Base-by-base conservation (phyloP, 1,140 invertebrate genomes). In the Anadara kagoshimensis region DNA sequence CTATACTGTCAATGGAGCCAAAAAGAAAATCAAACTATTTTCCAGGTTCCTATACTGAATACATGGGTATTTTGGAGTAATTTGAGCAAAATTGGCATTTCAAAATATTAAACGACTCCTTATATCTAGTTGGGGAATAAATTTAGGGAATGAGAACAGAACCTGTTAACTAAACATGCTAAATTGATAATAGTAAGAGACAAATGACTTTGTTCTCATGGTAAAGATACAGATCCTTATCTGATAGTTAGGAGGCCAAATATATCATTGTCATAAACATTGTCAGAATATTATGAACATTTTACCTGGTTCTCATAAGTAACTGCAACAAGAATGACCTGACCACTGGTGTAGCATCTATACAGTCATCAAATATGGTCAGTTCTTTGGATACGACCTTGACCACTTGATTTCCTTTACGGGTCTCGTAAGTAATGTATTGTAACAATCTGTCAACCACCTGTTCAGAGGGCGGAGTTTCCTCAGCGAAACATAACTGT, bases 261-360 rank as follows among this genome's bases (percentile, higher is more conserved):
- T n/a, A n/a, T 14, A 51, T 51, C 16, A 12, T 20, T 20, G 16
- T 16, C 45, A 49, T 49, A 49, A 12, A 51, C 5, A 22, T 8
- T 0, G 2, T n/a, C 24, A 0, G 0, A 24, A 5, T 24, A 56
- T 12, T 56, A 0, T 24, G 14, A 12, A 12, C 11, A 29, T 41
- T 41, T 45, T 64, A 85, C 84, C 77, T 80, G 26, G 78, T 74
- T 58, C 69, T 59, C 45, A 85, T 70, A 14, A 87, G 71, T 41
- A 84, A 75, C 53, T 85, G 82, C 41, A 87, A 75, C 18, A 87
- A 67, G 58, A 86, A 85, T 10, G 80, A 84, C 57, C 85, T 72
- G 14, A 85, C 75, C 12, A 87, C 84, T 11, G 85, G 85, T 14
- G 79, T 81, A n/a, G 84, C 82, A 69, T 87, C 85, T 51, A 86